Evolutionary conservation across 2,797 vertebrate species (phyloP).

Genomic region (Sebastes iracundus): DNA sequence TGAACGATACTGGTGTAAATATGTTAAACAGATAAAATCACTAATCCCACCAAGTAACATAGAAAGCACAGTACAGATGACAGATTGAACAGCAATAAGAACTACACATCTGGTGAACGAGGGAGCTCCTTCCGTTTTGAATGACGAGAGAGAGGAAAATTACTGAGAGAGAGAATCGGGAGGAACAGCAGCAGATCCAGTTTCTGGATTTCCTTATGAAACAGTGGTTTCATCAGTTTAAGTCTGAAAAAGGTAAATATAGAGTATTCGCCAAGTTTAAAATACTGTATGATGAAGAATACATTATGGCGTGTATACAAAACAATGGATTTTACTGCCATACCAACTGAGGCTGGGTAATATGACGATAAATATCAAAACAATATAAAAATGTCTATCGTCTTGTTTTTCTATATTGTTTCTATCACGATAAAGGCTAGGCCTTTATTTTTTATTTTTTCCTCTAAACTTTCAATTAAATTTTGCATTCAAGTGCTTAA

Average conservation of each 20-base stretch:
- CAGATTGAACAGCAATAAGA: constrained; percentile 48
- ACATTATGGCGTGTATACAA: neutral
- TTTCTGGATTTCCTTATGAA: neutral
- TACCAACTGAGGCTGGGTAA: neutral
- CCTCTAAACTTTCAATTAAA: no score
- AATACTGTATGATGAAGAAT: neutral
- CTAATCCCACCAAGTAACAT: neutral
- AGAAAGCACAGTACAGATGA: constrained; percentile 16
- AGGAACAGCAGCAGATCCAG: neutral
- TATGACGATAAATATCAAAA: no score
- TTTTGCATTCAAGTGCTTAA: no score
- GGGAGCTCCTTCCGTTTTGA: constrained; percentile 30
- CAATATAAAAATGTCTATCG: no score
- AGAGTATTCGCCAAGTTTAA: neutral
- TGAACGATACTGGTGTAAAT: neutral
- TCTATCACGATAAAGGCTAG: accelerated
- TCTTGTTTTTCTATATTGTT: no score
- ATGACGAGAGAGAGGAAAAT: constrained; percentile 41
- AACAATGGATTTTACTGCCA: neutral
- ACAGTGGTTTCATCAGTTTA: neutral
- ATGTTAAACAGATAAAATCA: neutral
- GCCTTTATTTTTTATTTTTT: no score
- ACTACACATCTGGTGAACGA: constrained; percentile 40
- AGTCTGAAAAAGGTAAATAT: neutral
- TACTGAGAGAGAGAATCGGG: constrained; percentile 12